Conservation (phyloP, 2,888 invertebrate species). For the Empis stercorea region DNA sequence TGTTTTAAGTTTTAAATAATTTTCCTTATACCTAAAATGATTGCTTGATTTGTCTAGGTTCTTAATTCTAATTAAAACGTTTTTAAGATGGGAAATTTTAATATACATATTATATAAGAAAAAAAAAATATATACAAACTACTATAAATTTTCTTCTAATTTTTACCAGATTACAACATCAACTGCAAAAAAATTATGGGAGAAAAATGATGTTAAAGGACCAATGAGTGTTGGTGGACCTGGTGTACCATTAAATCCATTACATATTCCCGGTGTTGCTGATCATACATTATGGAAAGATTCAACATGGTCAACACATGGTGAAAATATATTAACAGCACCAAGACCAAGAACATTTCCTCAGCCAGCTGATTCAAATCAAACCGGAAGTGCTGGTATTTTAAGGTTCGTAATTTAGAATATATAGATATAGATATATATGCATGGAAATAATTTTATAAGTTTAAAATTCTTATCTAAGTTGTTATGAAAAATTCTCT, state of each 20-base stretch:
- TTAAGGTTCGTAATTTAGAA: slow-evolving; percentile 28
- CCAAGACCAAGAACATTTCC: slow-evolving; percentile 52
- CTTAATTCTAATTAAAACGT: too few species aligned
- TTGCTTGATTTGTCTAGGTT: too few species aligned
- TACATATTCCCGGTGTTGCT: slow-evolving; percentile 47
- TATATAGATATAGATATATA: too few species aligned
- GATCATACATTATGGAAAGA: slow-evolving; percentile 78
- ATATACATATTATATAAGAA: too few species aligned
- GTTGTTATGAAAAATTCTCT: too few species aligned
- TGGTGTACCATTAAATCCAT: slow-evolving; percentile 57
- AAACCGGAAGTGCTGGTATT: slow-evolving; percentile 38
- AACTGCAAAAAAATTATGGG: slow-evolving; percentile 89
- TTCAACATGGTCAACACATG: slow-evolving; percentile 86
- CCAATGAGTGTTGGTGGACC: slow-evolving; percentile 39
- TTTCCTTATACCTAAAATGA: too few species aligned
- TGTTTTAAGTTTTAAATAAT: too few species aligned
- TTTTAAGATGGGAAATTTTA: too few species aligned
- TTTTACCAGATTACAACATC: slow-evolving; percentile 84
- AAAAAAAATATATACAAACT: too few species aligned
- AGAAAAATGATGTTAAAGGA: slow-evolving; percentile 69
- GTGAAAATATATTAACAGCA: slow-evolving; percentile 66
- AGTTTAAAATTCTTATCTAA: too few species aligned
- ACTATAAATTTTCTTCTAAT: slow-evolving; percentile 7
- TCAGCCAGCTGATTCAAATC: slow-evolving; percentile 45
- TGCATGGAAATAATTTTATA: too few species aligned